Conservation (phyloP, 2,797 vertebrate genomes). For the Galago senegalensis region DNA sequence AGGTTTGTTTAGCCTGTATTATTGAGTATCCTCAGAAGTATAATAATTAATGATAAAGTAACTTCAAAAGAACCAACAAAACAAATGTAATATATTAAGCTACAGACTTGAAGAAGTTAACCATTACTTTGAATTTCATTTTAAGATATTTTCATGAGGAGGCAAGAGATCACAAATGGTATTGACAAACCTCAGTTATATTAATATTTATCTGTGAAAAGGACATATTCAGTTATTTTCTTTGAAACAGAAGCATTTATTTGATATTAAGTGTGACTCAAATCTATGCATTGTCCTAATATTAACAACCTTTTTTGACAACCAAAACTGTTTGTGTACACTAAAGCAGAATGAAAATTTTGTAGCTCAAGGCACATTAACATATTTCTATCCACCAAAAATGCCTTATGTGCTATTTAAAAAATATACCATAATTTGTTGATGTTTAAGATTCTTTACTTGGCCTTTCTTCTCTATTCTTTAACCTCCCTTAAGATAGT, state of each 20-base stretch:
- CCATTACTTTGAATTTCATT: neutral
- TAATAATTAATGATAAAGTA: slow-evolving; percentile 23
- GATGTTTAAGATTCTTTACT: slow-evolving; percentile 1
- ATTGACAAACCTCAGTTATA: neutral
- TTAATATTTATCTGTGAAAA: neutral
- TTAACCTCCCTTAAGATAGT: neutral
- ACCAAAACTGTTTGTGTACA: neutral
- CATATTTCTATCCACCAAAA: slow-evolving; percentile 1
- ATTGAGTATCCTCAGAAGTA: neutral
- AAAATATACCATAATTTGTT: neutral
- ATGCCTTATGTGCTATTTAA: neutral
- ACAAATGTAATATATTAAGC: neutral
- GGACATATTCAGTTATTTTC: neutral
- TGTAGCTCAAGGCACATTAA: neutral
- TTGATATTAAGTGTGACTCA: slow-evolving; percentile 2
- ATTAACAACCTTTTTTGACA: neutral
- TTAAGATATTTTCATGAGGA: slow-evolving; percentile 14
- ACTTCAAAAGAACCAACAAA: neutral
- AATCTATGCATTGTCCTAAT: neutral
- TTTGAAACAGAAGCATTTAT: neutral
- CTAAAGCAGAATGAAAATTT: neutral
- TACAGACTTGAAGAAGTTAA: neutral
- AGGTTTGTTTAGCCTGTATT: neutral
- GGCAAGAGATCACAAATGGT: neutral
- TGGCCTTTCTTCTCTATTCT: neutral